Conservation (phyloP, 2,888 invertebrate species). For the Archaeoteleia sp. region DNA sequence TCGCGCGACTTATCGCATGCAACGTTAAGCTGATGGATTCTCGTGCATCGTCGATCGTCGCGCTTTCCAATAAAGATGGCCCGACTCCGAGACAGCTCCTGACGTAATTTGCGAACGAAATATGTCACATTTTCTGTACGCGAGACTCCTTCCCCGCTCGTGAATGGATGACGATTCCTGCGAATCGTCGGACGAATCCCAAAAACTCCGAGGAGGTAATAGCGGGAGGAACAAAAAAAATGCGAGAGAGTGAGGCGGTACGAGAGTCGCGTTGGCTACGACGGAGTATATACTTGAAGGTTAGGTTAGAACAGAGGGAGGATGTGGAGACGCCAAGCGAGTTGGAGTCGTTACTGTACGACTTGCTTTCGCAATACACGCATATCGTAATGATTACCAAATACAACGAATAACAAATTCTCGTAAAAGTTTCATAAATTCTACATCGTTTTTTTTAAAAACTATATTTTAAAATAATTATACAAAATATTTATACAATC, state of each 20-base stretch:
- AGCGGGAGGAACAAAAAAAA: neutral
- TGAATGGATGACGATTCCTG: neutral
- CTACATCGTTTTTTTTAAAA: too few species aligned
- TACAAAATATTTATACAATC: too few species aligned
- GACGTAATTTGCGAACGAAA: neutral
- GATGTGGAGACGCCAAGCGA: neutral
- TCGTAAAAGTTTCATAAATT: too few species aligned
- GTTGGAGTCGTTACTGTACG: neutral
- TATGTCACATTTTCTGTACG: neutral
- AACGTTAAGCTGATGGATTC: too few species aligned
- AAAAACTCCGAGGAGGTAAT: neutral
- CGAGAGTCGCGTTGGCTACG: constrained; percentile 1
- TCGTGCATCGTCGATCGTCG: too few species aligned
- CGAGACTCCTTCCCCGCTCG: neutral
- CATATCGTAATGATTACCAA: too few species aligned
- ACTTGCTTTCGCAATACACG: too few species aligned
- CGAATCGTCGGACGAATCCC: neutral
- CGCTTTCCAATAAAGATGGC: neutral
- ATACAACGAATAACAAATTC: too few species aligned
- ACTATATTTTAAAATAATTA: too few species aligned
- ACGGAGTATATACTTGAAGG: constrained; percentile 5
- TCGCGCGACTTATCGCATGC: too few species aligned
- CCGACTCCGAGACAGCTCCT: neutral
- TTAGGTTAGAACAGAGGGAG: neutral
- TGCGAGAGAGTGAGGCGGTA: neutral